Percentiles rank a stretch among this genome's conserved stretches.
Evolutionary conservation across 30 jellyfish, hydroid and myxozoan species (phyloP).

Genomic region (Aurelia coerulea): DNA sequence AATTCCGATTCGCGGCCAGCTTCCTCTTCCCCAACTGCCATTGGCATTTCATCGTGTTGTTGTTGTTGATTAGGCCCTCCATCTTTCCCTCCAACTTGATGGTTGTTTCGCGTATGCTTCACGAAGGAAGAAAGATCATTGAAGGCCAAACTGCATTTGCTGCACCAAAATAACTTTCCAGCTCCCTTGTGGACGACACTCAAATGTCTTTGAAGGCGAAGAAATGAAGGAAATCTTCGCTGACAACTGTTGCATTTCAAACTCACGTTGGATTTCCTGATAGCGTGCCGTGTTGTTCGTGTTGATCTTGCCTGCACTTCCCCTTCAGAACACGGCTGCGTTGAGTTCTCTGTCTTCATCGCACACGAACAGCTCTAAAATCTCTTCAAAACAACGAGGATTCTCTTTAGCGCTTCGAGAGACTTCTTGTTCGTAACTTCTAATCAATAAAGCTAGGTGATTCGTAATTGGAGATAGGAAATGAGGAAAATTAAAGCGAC

Average conservation of each 20-base stretch:
- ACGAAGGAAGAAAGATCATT: conserved; percentile 52
- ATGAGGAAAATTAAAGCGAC: too few species aligned
- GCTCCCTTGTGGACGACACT: conserved; percentile 57
- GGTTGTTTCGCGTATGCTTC: conserved; percentile 52
- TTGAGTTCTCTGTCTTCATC: conserved; percentile 59
- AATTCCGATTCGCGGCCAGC: too few species aligned
- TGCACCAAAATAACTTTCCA: conserved; percentile 54
- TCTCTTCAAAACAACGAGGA: too few species aligned
- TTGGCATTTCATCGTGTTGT: too few species aligned
- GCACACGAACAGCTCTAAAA: neutral
- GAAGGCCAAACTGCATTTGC: conserved; percentile 57
- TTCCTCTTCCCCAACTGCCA: too few species aligned
- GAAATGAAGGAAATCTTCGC: conserved; percentile 62
- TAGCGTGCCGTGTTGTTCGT: conserved; percentile 65
- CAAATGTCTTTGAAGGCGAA: conserved; percentile 60
- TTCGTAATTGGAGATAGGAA: too few species aligned
- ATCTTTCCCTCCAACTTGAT: neutral
- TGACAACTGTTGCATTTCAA: conserved; percentile 71
- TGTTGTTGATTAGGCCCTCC: too few species aligned
- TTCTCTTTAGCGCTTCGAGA: too few species aligned
- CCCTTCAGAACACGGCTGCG: conserved; percentile 41
- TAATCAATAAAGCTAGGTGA: too few species aligned
- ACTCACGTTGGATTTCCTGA: conserved; percentile 42
- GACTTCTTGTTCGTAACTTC: too few species aligned
- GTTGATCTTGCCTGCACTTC: conserved; percentile 47